Conservation (phyloP, 2,888 invertebrate species). For the Diarsia brunnea region DNA sequence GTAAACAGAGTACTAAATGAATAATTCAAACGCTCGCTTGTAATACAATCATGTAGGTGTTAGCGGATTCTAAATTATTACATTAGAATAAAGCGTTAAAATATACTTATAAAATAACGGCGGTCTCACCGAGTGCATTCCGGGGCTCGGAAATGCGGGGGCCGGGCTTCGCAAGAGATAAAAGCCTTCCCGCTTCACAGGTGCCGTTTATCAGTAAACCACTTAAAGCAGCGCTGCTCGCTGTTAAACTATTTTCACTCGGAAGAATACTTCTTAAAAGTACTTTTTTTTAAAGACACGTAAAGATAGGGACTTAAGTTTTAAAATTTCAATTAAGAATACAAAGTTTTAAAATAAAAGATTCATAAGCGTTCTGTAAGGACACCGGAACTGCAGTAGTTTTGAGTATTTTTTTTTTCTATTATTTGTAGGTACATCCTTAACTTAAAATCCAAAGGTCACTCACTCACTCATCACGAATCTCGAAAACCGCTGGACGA, state of each 20-base stretch:
- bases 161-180: constrained; percentile 68
- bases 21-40: constrained; percentile 26
- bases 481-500: too few species aligned
- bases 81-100: constrained; percentile 50
- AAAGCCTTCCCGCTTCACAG: constrained; percentile 74
- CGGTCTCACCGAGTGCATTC: constrained; percentile 52
- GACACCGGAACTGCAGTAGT: constrained; percentile 21
- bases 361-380: constrained; percentile 8
- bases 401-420: constrained; percentile 12
- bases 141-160: constrained; percentile 65
- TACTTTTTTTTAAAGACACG: constrained; percentile 54
- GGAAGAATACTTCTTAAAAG: constrained; percentile 58
- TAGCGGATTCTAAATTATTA: constrained; percentile 47
- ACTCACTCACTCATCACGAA: too few species aligned
- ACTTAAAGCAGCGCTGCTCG: constrained; percentile 70
- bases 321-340: constrained; percentile 51
- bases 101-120: constrained; percentile 56
- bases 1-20: constrained; percentile 31
- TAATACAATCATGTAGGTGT: constrained; percentile 15
- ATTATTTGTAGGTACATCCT: background rate
- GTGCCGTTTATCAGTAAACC: constrained; percentile 75
- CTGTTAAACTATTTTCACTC: constrained; percentile 69
- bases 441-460: background rate
- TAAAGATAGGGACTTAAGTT: constrained; percentile 42
- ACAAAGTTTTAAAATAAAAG: constrained; percentile 27